Evolutionary conservation across 1,140 invertebrate genomes (phyloP), one percentile per base, ranked within the genome.

Genomic region (Lanistes nyassanus): DNA sequence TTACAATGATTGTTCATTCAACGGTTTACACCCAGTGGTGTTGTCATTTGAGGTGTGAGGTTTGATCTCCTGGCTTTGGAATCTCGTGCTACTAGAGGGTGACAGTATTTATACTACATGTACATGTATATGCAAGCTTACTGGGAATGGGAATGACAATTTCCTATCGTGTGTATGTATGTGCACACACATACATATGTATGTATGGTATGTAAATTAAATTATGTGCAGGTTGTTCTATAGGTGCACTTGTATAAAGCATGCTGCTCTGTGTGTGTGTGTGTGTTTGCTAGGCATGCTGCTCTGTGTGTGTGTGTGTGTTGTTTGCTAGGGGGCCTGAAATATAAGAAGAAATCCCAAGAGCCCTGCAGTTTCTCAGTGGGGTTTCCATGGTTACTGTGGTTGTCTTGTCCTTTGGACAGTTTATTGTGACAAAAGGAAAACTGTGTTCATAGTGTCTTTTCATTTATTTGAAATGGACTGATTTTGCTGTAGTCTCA

Each of bases 261-360:
- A 3, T 3, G 2, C 34, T n/a, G n/a, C 13, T 4, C 23, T 60
- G 58, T 64, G 62, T 64, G 62, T 64, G 62, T 64, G 62, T 58
- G 62, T 64, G 62, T 64, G 62, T 31, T 11, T 64, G 29, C 39
- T 13, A 6, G 39, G 13, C 13, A 42, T 6, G 39, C 39, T 42
- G 5, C 13, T 42, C 5, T 65, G 29, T 65, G 62, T 65, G 62
- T 65, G 62, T 26, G 62, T 65, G 62, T 65, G 62, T 65, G 62
- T 6, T 6, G 13, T 13, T 42, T 42, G 39, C n/a, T n/a, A n/a
- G n/a, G n/a, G n/a, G n/a, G n/a, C n/a, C n/a, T n/a, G n/a, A n/a
- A n/a, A n/a, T n/a, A n/a, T n/a, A n/a, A n/a, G n/a, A n/a, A n/a
- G n/a, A n/a, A n/a, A n/a, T n/a, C n/a, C n/a, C n/a, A n/a, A n/a